Evolutionary conservation across 2,888 invertebrate genomes (phyloP), one percentile per base, ranked within the genome.

Genomic region (Diarsia rubi): DNA sequence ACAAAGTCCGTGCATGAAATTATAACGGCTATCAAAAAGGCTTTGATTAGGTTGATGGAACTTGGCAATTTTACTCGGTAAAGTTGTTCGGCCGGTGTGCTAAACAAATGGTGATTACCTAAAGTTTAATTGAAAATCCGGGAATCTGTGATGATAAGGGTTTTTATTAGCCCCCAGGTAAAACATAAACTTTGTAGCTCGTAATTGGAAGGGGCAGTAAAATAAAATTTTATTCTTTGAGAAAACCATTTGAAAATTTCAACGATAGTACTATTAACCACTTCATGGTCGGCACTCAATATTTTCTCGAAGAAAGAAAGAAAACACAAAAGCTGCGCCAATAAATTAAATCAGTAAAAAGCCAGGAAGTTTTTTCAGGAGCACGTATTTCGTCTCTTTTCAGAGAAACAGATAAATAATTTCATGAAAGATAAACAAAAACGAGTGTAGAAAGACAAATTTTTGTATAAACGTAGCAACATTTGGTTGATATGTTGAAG

Each of bases 71-170:
- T 87, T 81, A 86, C 72, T 79, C 62, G 11, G 31, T 69, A 69
- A 91, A 90, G 89, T 92, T 89, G 83, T 76, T 79, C 87, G 88
- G 80, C 88, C 87, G 87, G 86, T 88, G 85, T 91, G 88, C 91
- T 90, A 90, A 90, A 89, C 91, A 91, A 92, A 91, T 90, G 89
- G 88, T 89, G 91, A 93, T 92, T 92, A 91, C 89, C 87, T 88
- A 91, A 93, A 93, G 92, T 93, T 93, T 92, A 91, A 93, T 92
- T 92, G 92, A 91, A 92, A 92, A 91, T 89, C 89, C 89, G 86
- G 84, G 89, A 90, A 91, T 92, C 90, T 90, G 91, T 89, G 91
- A 89, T 91, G 89, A 89, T 91, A 92, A 91, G 90, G 91, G 89
- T 91, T 92, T 92, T 91, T 90, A 91, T 91, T 91, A 91, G 88